Evolutionary conservation across 2,113 vertebrate species (phyloP).

Genomic region (Lepisosteus osseus): DNA sequence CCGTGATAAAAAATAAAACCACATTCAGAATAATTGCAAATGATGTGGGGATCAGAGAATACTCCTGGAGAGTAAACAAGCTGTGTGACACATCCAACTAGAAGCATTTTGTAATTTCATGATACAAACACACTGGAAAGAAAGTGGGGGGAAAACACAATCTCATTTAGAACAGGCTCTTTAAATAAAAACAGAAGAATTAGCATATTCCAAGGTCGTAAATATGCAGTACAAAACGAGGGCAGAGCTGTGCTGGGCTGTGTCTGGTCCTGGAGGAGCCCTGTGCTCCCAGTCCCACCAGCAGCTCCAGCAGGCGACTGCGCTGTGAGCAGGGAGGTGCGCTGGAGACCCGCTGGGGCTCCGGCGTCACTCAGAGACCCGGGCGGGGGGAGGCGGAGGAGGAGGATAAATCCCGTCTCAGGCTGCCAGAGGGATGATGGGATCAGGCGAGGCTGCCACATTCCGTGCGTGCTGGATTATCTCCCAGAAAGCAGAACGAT

Average conservation of each 20-base stretch:
- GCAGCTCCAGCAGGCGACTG: background rate
- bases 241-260: conserved; percentile 2
- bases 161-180: background rate
- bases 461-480: conserved; percentile 2
- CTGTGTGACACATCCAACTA: background rate
- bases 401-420: background rate
- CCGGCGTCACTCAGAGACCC: background rate
- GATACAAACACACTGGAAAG: background rate
- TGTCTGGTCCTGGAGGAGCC: background rate
- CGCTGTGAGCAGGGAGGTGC: background rate
- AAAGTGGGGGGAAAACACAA: background rate
- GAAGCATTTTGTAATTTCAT: background rate
- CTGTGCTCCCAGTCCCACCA: background rate
- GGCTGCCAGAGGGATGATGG: conserved; percentile 8
- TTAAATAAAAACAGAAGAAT: background rate
- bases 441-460: conserved; percentile 2
- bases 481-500: conserved; percentile 1
- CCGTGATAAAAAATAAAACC: too few relatives aligned
- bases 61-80: too few relatives aligned
- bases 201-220: conserved; percentile 16
- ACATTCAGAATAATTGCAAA: too few relatives aligned
- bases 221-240: conserved; percentile 13
- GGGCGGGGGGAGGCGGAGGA: background rate
- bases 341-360: background rate
- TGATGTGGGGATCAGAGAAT: too few relatives aligned